Conservation (phyloP, 2,797 vertebrate genomes). For the Sebastes miniatus region DNA sequence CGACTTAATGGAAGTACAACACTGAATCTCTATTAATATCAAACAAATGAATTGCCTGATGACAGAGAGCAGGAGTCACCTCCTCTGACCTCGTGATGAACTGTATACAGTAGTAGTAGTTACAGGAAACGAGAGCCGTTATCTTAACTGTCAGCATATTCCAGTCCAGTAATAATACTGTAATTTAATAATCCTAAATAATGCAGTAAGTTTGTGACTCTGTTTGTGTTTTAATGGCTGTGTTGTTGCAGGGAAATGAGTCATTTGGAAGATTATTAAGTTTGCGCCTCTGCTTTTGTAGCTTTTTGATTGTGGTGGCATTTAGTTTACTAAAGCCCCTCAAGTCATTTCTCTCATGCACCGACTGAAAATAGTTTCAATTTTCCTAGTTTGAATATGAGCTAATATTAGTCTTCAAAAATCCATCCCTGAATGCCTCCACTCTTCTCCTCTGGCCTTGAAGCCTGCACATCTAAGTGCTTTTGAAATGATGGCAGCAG, state of each 20-base stretch:
- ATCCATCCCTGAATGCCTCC: constrained; percentile 54
- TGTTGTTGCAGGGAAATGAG: constrained; percentile 19
- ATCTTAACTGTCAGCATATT: not conserved
- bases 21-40: not conserved
- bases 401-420: constrained; percentile 74
- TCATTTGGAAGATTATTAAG: constrained; percentile 33
- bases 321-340: constrained; percentile 50
- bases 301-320: constrained; percentile 38
- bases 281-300: constrained; percentile 20
- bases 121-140: constrained; percentile 4
- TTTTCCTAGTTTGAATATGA: constrained; percentile 55
- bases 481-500: constrained; percentile 70
- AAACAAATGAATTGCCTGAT: not conserved
- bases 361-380: constrained; percentile 55
- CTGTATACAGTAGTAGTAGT: not conserved
- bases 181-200: constrained; percentile 28
- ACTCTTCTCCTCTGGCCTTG: constrained; percentile 61
- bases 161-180: not conserved
- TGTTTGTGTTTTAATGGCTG: constrained; percentile 20
- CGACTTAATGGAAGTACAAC: not conserved
- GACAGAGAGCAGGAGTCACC: not conserved
- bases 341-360: constrained; percentile 40
- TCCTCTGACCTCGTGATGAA: not conserved
- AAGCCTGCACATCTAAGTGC: constrained; percentile 71
- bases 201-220: constrained; percentile 15